A percentile compares a stretch with the other conserved stretches of the same genome.
Evolutionary conservation across 1,140 invertebrate species (phyloP).

Genomic region (Leptopilina clavipes): DNA sequence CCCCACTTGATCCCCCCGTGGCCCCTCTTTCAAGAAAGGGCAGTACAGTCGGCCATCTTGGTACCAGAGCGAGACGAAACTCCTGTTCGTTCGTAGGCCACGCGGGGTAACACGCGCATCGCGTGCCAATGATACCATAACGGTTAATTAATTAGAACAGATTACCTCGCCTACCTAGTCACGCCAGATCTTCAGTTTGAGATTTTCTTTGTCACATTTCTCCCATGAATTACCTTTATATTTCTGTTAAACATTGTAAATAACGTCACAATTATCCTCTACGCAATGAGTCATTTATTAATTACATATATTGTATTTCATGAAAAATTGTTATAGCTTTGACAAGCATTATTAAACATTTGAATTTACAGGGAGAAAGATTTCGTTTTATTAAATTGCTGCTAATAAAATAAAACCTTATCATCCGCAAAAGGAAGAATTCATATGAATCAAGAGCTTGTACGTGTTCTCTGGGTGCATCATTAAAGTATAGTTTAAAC

Average conservation of each 20-base stretch:
- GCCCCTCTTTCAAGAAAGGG: constrained; percentile 46
- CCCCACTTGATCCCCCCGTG: constrained; percentile 55
- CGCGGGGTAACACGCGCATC: constrained; percentile 60
- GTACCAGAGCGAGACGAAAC: constrained; percentile 62
- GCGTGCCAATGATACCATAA: constrained; percentile 69
- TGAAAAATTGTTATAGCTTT: no score
- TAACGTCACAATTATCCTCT: not conserved
- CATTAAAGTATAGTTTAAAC: no score
- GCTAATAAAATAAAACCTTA: no score
- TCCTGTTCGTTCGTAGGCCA: constrained; percentile 54
- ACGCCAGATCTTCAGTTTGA: constrained; percentile 41
- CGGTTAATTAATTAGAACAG: constrained; percentile 70
- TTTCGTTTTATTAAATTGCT: no score
- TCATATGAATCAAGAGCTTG: no score
- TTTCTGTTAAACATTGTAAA: not conserved
- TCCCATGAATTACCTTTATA: not conserved
- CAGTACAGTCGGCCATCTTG: constrained; percentile 71
- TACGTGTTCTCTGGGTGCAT: no score
- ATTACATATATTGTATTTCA: no score
- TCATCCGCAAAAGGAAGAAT: no score
- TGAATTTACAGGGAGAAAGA: no score
- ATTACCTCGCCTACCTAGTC: constrained; percentile 62
- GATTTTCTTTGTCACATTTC: not conserved
- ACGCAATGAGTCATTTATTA: no score
- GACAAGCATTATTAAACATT: no score